These are phyloP conservation scores for Brevimyrus niger DNA, from an alignment of 2,113 vertebrate genomes.

Conservation along the genomic window DNA sequence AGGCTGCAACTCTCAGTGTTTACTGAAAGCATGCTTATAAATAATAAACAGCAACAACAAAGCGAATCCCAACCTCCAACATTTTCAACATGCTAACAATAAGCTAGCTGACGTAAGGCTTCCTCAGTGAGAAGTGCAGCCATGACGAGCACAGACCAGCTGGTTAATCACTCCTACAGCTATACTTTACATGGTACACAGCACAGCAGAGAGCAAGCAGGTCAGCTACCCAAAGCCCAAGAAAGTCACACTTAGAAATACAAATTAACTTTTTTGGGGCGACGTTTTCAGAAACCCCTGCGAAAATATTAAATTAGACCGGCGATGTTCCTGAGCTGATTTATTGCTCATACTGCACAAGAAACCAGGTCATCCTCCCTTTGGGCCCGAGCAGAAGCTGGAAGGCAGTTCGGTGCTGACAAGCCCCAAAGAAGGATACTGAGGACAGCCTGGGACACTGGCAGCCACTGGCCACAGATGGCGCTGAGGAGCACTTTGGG, in stretches of 20 bases:
- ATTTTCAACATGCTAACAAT: neutral
- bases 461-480: constrained; percentile 92
- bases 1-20: neutral
- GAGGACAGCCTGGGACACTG: constrained; percentile 81
- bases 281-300: neutral
- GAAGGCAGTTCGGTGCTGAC: neutral
- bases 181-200: neutral
- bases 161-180: neutral
- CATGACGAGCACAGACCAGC: neutral
- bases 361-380: neutral
- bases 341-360: neutral
- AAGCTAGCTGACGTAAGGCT: neutral
- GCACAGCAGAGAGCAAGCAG: neutral
- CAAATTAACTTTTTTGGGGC: neutral
- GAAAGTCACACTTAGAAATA: neutral
- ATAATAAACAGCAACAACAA: neutral
- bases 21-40: neutral
- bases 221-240: neutral
- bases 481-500: constrained; percentile 87
- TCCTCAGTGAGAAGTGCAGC: neutral
- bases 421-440: constrained; percentile 71
- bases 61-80: neutral
- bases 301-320: neutral
- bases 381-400: neutral
- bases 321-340: neutral